Evolutionary conservation across 2,113 vertebrate species (phyloP).

Genomic region (Fregetta grallaria): DNA sequence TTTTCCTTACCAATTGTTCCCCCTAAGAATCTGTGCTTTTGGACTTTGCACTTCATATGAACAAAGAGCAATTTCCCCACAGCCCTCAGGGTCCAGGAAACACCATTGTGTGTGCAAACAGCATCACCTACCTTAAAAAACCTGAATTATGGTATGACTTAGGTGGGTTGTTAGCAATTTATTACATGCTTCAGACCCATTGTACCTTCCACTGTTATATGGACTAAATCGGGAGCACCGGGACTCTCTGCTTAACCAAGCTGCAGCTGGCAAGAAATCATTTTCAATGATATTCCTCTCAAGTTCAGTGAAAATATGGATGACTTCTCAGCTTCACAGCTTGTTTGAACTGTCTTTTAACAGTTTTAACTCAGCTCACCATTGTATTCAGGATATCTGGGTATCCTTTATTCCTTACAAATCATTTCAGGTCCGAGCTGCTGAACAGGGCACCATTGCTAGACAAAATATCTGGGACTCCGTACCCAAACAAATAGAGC

Average conservation of each 20-base stretch:
- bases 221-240: neutral
- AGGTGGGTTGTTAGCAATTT: neutral
- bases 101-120: neutral
- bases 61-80: neutral
- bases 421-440: neutral
- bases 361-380: neutral
- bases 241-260: neutral
- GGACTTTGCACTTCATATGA: neutral
- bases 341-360: neutral
- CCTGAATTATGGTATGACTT: neutral
- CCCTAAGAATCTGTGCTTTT: neutral
- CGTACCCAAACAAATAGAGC: neutral
- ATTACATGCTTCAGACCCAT: neutral
- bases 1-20: neutral
- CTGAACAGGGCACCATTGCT: neutral
- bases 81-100: neutral
- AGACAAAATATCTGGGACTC: neutral
- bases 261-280: neutral
- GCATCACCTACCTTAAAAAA: neutral
- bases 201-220: neutral
- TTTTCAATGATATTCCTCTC: neutral
- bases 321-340: neutral
- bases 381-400: neutral
- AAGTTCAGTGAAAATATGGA: neutral
- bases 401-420: neutral